Evolutionary conservation across 2,113 vertebrate species (phyloP).

Genomic region (Lanius collurio): DNA sequence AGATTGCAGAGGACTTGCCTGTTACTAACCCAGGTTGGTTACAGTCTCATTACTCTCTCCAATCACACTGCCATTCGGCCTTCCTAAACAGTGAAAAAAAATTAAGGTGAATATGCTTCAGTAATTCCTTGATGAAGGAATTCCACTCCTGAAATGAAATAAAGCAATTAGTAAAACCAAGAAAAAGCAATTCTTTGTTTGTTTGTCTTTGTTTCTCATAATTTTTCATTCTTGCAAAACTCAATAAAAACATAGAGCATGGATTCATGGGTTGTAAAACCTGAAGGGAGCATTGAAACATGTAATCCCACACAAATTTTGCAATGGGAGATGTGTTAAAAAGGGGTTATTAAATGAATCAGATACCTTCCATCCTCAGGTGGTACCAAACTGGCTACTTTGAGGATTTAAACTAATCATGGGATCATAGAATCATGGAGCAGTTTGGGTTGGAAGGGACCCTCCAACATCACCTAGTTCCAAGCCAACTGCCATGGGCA

Average conservation of each 20-base stretch:
- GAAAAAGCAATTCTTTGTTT: neutral
- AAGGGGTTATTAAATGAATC: fast-evolving
- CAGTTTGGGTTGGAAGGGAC: neutral
- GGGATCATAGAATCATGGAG: neutral
- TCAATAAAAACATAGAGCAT: neutral
- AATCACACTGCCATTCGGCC: neutral
- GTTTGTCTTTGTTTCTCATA: neutral
- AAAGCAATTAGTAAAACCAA: neutral
- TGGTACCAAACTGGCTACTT: neutral
- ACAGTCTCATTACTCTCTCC: neutral
- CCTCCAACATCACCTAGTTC: neutral
- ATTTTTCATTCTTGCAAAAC: neutral
- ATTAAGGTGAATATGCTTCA: neutral
- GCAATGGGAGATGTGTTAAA: neutral
- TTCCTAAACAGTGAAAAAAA: neutral
- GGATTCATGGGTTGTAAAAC: neutral
- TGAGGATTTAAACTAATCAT: neutral
- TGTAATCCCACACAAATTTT: neutral
- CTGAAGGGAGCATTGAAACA: neutral
- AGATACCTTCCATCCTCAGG: neutral
- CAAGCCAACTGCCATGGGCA: too few species aligned
- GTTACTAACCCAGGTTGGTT: neutral
- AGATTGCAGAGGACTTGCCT: neutral
- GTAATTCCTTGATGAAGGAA: neutral
- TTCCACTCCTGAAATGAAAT: neutral